Evolutionary conservation across 2,888 invertebrate species (phyloP).

Genomic region (Leucania comma): DNA sequence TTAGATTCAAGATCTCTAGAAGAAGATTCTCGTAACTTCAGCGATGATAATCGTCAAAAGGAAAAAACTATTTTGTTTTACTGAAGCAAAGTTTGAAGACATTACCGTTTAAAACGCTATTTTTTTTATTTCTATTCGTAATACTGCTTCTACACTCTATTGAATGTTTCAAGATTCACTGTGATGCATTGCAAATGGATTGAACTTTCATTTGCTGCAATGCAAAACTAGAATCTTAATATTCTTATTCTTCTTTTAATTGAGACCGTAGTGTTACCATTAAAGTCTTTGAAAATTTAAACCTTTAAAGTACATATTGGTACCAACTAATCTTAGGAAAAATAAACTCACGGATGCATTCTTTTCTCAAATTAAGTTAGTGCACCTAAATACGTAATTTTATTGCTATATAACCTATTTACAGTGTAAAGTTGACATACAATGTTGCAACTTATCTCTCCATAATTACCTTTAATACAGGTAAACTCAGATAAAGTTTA

Average conservation of each 20-base stretch:
- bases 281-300: too few relatives aligned
- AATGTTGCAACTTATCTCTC: slow-evolving; percentile 32
- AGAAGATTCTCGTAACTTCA: too few relatives aligned
- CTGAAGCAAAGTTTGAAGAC: not conserved
- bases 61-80: not conserved
- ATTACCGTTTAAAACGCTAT: not conserved
- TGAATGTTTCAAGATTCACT: too few relatives aligned
- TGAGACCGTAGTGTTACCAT: too few relatives aligned
- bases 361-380: not conserved
- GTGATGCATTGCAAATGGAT: too few relatives aligned
- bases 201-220: too few relatives aligned
- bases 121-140: too few relatives aligned
- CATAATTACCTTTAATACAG: slow-evolving; percentile 32
- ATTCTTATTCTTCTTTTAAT: too few relatives aligned
- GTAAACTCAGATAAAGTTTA: slow-evolving; percentile 31
- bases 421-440: slow-evolving; percentile 5
- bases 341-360: not conserved
- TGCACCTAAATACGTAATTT: not conserved
- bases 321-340: not conserved
- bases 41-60: not conserved
- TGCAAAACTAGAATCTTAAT: too few relatives aligned
- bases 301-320: not conserved
- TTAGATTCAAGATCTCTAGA: not conserved
- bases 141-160: too few relatives aligned
- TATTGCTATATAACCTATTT: slow-evolving; percentile 10